Evolutionary conservation across 1,140 invertebrate species (phyloP), one percentile per base, ranked within the genome.

Genomic region (Venustaconcha ellipsiformis): DNA sequence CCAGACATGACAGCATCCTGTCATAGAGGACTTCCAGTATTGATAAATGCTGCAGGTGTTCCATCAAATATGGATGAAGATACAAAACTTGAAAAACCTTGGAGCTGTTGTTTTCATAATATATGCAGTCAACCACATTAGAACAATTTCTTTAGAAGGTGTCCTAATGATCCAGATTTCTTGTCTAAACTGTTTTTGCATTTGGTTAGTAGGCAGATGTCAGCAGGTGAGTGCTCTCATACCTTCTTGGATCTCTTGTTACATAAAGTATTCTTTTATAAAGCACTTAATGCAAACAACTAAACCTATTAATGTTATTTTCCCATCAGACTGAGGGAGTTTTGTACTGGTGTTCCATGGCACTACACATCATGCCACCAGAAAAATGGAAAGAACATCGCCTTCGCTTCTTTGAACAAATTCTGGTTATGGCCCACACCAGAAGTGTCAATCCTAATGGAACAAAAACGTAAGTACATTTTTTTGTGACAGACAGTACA

Each of bases 321-420:
- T 72, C 18, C 66, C 78, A 72, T 12, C 78, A 90, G 90, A 93
- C 95, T 2, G 97, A 99, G 81, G 95, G 96, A 4, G 94, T 96
- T 3, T 92, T 96, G 11, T 99, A 97, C 90, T 97, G 94, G 92
- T 90, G 93, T 64, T 94, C 94, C 8, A 92, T 98, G 84, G 93
- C 94, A 62, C 88, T 98, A 14, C 92, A 96, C 58, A 89, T 99
- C 23, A 93, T 95, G 81, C 93, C 95, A 23, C 93, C 93, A 2
- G 89, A 92, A 14, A 91, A 92, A 60, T 95, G 96, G 96, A 83
- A 87, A 57, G 78, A 89, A 55, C 90, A 93, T 26, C 92, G 93
- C 78, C 59, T 95, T 63, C 90, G 92, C 6, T 94, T 96, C 90
- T 88, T 99, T 5, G 93, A 94, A 77, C 93, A 96, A 72, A 88